These are phyloP conservation scores for Akabosia matsudoensis DNA, from an alignment of 1,140 invertebrate species.

Conservation along the genomic window DNA sequence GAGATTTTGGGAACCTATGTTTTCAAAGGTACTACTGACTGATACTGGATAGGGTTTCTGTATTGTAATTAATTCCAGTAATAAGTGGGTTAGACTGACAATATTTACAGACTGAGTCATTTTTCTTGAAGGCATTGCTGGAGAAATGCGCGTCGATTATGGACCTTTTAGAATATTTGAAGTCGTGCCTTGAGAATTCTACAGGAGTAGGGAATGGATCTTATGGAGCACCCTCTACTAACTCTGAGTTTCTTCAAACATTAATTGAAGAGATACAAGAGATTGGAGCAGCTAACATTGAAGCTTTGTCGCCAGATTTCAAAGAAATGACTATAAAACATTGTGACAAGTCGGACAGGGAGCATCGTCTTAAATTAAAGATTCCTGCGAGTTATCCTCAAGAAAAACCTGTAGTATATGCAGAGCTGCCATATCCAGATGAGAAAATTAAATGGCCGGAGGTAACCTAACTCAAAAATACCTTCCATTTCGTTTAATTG, in stretches of 20 bases:
- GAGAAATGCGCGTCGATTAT: too few relatives aligned
- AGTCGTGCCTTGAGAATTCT: too few relatives aligned
- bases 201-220: too few relatives aligned
- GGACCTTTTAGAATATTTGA: neutral
- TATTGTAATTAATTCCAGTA: neutral
- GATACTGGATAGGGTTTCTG: neutral
- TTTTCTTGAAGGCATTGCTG: too few relatives aligned
- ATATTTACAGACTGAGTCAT: too few relatives aligned
- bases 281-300: too few relatives aligned
- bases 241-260: neutral
- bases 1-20: too few relatives aligned
- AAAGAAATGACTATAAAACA: constrained; percentile 28
- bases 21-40: too few relatives aligned
- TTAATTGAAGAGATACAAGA: neutral
- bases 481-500: neutral
- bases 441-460: constrained; percentile 27
- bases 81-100: neutral
- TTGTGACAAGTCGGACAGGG: constrained; percentile 12
- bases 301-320: constrained; percentile 25
- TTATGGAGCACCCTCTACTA: neutral
- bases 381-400: constrained; percentile 29
- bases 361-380: constrained; percentile 29
- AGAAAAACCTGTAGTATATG: neutral
- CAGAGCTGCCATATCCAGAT: constrained; percentile 21
- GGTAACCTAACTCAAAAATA: constrained; percentile 23